Evolutionary conservation across 2,888 invertebrate species (phyloP), one percentile per base, ranked within the genome.

Genomic region (Sthenelais limicola): DNA sequence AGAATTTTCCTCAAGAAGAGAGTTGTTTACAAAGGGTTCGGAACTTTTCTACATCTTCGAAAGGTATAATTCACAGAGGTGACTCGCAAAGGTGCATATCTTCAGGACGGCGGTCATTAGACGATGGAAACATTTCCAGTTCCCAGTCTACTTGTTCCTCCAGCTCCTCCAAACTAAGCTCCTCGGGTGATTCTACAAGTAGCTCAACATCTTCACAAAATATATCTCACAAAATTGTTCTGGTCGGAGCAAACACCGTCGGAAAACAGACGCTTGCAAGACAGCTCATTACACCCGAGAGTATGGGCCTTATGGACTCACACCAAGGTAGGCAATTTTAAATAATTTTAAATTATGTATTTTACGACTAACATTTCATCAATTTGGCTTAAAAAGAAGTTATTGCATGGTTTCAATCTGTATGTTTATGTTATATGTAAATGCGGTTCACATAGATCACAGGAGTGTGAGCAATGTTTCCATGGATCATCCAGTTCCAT

Each of bases 271-370:
- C 92, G 28, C 89, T 92, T 77, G 91, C 91, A n/a, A 91, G 90
- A 77, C 92, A 92, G 86, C 92, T 92, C 84, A 91, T 92, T 81
- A 92, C 92, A 71, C 92, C 92, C 76, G 92, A 92, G 83, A 92
- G 91, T 82, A 91, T 92, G 80, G 92, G 91, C 83, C 91, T 91
- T 73, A 91, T 91, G 82, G 91, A 92, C 83, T 94, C 94, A 24
- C n/a, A 56, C 9, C 28, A 9, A 56, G 24, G 28, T 56, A n/a
- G n/a, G 56, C n/a, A 49, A 21, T n/a, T 49, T 5, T 43, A 9
- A 43, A 9, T 43, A 43, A 43, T 12, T 43, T 9, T 12, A 43
- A 12, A 43, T 18, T 43, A 18, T 12, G 18, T 43, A 12, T 9
- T 43, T 18, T 43, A 43, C 9, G 43, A n/a, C n/a, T n/a, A n/a